Percentiles rank a stretch among this genome's conserved stretches.
phyloP scores from a whole-genome alignment of 2,888 invertebrate species.

The Byasa hedistus region DNA sequence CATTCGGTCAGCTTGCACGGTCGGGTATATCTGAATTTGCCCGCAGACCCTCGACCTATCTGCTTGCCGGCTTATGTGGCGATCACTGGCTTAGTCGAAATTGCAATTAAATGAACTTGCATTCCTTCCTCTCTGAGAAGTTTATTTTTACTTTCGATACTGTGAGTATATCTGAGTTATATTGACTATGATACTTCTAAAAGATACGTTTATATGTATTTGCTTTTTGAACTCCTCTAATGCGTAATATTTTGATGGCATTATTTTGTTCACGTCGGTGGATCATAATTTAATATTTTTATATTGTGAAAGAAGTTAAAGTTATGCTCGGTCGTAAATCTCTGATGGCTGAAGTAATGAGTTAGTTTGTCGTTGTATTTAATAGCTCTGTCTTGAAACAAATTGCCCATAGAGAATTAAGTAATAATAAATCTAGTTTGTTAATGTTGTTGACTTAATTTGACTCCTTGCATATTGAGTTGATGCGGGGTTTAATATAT shows the following conservation, averaged over 20 bases:
- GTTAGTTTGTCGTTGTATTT: constrained; percentile 26
- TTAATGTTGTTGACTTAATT: constrained; percentile 60
- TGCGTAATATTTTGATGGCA: neutral
- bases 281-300: constrained; percentile 14
- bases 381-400: constrained; percentile 21
- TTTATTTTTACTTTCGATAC: constrained; percentile 14
- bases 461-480: constrained; percentile 49
- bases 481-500: constrained; percentile 16
- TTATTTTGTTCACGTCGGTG: constrained; percentile 10
- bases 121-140: constrained; percentile 40
- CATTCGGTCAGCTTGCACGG: constrained; percentile 40
- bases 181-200: neutral
- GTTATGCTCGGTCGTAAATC: constrained; percentile 23
- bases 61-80: constrained; percentile 61
- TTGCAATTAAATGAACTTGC: constrained; percentile 65
- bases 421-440: constrained; percentile 27
- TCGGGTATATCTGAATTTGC: constrained; percentile 50
- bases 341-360: constrained; percentile 16
- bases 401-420: constrained; percentile 8
- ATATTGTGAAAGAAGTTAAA: constrained; percentile 20
- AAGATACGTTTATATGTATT: neutral
- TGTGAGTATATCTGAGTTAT: neutral
- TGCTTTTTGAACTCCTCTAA: constrained; percentile 3
- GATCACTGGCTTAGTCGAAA: constrained; percentile 65
- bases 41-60: constrained; percentile 56